Base-by-base conservation (phyloP, 1,140 invertebrate genomes). In the Cheumatopsyche charites region DNA sequence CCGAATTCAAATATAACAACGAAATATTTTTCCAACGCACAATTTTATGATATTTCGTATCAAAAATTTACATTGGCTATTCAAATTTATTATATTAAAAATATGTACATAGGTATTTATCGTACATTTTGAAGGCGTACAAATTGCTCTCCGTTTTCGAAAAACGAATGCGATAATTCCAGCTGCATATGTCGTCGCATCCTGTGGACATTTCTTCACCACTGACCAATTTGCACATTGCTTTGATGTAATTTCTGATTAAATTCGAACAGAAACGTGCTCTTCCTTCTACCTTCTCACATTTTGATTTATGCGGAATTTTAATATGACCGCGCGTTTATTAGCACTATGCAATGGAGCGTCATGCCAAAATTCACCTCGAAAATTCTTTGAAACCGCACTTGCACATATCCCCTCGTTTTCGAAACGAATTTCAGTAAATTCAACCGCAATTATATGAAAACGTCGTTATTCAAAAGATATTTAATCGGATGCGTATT, bases 191-290 rank as follows among this genome's bases (percentile, higher is more conserved):
- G 29, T 36, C 29, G 29, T 36, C 29, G 29, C 29, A 36, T 36
- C 29, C 29, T 36, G 29, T 36, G 29, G 29, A 9, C 29, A 36
- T 65, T 26, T 71, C 65, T n/a, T 52, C 67, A 6, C 36, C 61
- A 61, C 62, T 7, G 58, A 26, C 55, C 21, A 67, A 67, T 36
- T 70, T 58, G 55, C 55, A 47, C 47, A 21, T 42, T 62, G 65
- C 73, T 75, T 75, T 75, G 73, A 75, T 69, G 70, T 75, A 70
- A 75, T 69, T 75, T 75, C 62, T 65, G 63, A 63, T 75, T 74
- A 67, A 71, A 68, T 72, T 62, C 55, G 23, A 63, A 15, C 65
- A 68, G 73, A 68, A 71, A 71, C 68, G 58, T 66, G 6, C 55
- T 21, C 55, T 12, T 42, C 41, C 55, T 58, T 23, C 68, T 36